These are phyloP conservation scores for Trididemnum clinides DNA, from an alignment of 23 tunicate genomes.

Conservation along the genomic window DNA sequence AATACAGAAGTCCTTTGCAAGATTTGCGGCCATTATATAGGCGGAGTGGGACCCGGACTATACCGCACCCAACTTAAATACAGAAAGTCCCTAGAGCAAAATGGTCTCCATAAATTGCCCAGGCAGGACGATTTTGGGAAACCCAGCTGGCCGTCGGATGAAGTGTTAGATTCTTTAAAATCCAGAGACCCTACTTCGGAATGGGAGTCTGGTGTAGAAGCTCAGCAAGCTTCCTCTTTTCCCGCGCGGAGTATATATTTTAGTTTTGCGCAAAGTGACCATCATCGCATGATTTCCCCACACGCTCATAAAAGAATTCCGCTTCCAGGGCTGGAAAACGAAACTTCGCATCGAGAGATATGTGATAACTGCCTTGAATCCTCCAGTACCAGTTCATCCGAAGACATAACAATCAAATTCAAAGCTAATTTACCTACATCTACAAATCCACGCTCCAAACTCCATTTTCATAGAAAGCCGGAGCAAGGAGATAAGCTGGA, in stretches of 20 bases:
- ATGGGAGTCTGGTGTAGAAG: background rate
- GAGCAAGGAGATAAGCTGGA: background rate
- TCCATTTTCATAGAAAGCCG: background rate
- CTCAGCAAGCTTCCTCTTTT: background rate
- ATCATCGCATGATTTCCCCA: too few relatives aligned
- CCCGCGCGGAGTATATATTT: conserved; percentile 58
- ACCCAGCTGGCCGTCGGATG: background rate
- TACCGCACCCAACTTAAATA: conserved; percentile 9
- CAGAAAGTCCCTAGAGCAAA: background rate
- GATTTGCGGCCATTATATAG: conserved; percentile 41
- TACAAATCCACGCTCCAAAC: background rate
- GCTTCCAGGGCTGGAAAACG: background rate
- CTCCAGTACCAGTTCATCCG: background rate
- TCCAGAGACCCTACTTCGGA: background rate
- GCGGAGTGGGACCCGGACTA: conserved; percentile 53
- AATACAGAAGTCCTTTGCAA: background rate
- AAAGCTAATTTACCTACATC: background rate
- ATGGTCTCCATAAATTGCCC: background rate
- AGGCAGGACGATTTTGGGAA: background rate
- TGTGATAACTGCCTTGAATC: conserved; percentile 18
- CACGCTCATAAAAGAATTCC: background rate
- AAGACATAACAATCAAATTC: background rate
- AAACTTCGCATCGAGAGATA: background rate
- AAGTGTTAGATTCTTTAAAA: background rate
- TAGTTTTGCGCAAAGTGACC: conserved; percentile 14